Conservation (phyloP, 2,888 invertebrate genomes). For the Ennomos fuscantarius region DNA sequence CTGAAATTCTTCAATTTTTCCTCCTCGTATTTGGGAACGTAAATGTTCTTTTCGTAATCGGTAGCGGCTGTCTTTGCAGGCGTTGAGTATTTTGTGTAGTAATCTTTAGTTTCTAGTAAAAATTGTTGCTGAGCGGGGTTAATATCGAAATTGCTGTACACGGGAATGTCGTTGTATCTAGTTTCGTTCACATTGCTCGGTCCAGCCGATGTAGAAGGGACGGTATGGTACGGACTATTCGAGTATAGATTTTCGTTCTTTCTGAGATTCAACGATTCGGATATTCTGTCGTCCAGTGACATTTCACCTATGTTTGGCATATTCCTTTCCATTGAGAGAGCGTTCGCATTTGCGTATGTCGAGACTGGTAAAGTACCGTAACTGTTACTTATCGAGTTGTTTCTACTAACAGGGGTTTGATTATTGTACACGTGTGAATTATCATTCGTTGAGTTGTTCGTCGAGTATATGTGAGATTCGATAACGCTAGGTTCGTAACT, state of each 20-base stretch:
- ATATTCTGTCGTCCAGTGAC: constrained; percentile 79
- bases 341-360: constrained; percentile 54
- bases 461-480: constrained; percentile 67
- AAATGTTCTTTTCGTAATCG: constrained; percentile 77
- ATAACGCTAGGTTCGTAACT: constrained; percentile 43
- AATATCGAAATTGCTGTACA: constrained; percentile 69
- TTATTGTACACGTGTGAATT: constrained; percentile 58
- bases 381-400: constrained; percentile 47
- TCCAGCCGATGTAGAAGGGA: constrained; percentile 50
- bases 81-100: constrained; percentile 74
- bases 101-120: constrained; percentile 74
- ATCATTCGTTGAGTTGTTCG: constrained; percentile 47
- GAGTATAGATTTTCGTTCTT: constrained; percentile 72
- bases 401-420: constrained; percentile 48
- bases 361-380: constrained; percentile 51
- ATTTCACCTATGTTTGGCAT: constrained; percentile 54
- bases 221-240: constrained; percentile 51
- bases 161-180: constrained; percentile 65
- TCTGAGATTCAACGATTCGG: constrained; percentile 78
- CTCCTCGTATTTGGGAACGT: constrained; percentile 71
- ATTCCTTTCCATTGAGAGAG: constrained; percentile 57
- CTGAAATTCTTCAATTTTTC: constrained; percentile 74
- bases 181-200: constrained; percentile 42
- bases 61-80: constrained; percentile 56
- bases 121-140: constrained; percentile 69